A percentile compares a stretch with the other conserved stretches of the same genome.
phyloP scores from a whole-genome alignment of 2,113 vertebrate genomes.

The Gambusia holbrooki region DNA sequence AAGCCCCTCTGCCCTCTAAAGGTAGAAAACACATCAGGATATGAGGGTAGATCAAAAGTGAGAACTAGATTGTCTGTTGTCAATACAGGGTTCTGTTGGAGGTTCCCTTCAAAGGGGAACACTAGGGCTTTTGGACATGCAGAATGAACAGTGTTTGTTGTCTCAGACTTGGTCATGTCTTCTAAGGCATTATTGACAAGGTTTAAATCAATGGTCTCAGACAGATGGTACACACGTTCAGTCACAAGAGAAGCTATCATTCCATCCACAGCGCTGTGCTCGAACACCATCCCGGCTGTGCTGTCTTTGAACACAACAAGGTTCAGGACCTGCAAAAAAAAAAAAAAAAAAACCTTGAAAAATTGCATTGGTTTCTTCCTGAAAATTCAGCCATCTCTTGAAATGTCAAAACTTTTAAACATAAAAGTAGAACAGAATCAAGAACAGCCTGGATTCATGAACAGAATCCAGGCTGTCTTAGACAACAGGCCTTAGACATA shows the following conservation, averaged over 20 bases:
- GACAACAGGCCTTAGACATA: no score
- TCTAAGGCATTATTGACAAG: conserved; percentile 20
- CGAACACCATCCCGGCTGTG: conserved; percentile 80
- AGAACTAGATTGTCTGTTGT: conserved; percentile 66
- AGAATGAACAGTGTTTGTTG: conserved; percentile 25
- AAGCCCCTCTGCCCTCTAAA: conserved; percentile 78
- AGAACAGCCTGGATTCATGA: no score
- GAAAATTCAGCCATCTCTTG: no score
- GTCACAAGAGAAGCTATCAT: conserved; percentile 81
- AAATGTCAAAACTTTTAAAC: not conserved
- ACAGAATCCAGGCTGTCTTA: no score
- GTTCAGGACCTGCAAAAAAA: conserved; percentile 75
- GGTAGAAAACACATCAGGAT: conserved; percentile 79
- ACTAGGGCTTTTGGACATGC: conserved; percentile 49
- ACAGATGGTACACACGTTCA: conserved; percentile 71
- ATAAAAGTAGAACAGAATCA: no score
- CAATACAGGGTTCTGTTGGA: conserved; percentile 23
- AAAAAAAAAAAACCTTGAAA: conserved; percentile 4
- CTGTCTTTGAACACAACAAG: conserved; percentile 81
- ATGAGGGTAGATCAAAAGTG: conserved; percentile 79
- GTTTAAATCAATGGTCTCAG: conserved; percentile 72
- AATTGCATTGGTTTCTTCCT: not conserved
- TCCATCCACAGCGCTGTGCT: conserved; percentile 82
- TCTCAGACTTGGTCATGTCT: conserved; percentile 33
- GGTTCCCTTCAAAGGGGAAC: conserved; percentile 55